Evolutionary conservation across 2,888 invertebrate genomes (phyloP).

Genomic region (Pachycephus smyrnensis): DNA sequence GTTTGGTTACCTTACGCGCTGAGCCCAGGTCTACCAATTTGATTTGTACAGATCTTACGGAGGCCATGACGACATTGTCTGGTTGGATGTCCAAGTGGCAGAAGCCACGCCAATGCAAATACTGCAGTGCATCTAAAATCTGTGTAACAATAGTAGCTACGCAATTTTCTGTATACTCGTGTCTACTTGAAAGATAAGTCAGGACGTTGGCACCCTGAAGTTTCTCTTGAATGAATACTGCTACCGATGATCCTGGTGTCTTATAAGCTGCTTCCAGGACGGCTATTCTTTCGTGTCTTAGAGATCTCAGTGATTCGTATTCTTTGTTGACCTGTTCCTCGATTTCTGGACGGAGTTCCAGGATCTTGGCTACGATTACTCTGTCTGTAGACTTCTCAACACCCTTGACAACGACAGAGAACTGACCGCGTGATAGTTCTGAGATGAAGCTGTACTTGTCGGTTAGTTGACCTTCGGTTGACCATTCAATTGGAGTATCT

Average conservation of each 20-base stretch:
- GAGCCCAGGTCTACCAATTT: conserved; percentile 94
- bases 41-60: conserved; percentile 84
- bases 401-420: conserved; percentile 86
- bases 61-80: conserved; percentile 93
- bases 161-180: conserved; percentile 93
- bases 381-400: conserved; percentile 81
- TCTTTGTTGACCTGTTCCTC: conserved; percentile 80
- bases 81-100: conserved; percentile 93
- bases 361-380: conserved; percentile 87
- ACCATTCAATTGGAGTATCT: conserved; percentile 80
- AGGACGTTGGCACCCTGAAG: conserved; percentile 92
- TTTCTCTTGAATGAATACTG: conserved; percentile 83
- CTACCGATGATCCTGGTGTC: conserved; percentile 75
- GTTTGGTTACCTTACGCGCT: conserved; percentile 83
- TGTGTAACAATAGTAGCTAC: conserved; percentile 90
- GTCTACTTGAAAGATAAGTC: conserved; percentile 87
- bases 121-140: conserved; percentile 90
- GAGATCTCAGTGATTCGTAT: conserved; percentile 83
- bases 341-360: conserved; percentile 76
- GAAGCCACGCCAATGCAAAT: conserved; percentile 93
- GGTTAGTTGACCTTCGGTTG: conserved; percentile 74
- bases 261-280: conserved; percentile 80
- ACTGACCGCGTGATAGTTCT: conserved; percentile 87
- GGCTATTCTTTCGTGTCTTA: conserved; percentile 91
- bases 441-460: conserved; percentile 88